Evolutionary conservation across 2,113 vertebrate genomes (phyloP).

Genomic region (Prionailurus bengalensis): DNA sequence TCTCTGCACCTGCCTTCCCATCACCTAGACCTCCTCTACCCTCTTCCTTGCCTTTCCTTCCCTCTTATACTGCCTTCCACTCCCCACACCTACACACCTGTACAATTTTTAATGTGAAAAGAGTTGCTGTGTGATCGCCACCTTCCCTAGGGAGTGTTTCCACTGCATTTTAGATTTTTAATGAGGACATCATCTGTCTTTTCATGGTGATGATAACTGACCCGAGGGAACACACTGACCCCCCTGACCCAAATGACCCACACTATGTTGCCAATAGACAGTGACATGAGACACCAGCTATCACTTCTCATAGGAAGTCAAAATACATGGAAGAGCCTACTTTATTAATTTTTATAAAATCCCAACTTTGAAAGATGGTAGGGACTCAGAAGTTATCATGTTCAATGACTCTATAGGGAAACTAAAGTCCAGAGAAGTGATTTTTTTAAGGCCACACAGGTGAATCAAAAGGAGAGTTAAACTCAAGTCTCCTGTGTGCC

Average conservation of each 20-base stretch:
- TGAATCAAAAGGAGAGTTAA: background rate
- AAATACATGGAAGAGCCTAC: background rate
- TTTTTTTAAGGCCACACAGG: background rate
- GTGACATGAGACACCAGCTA: background rate
- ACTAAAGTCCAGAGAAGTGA: background rate
- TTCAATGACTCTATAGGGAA: background rate
- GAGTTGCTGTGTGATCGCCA: background rate
- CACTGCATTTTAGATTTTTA: slow-evolving; percentile 10
- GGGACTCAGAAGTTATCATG: background rate
- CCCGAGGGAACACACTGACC: background rate
- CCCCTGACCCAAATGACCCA: background rate
- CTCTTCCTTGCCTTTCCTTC: background rate
- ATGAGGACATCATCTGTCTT: slow-evolving; percentile 2
- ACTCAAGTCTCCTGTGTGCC: background rate
- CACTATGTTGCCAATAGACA: background rate
- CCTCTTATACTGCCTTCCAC: background rate
- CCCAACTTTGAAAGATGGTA: slow-evolving; percentile 15
- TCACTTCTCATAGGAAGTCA: background rate
- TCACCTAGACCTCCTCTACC: background rate
- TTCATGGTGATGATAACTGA: background rate
- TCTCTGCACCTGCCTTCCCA: background rate
- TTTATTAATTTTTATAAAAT: background rate
- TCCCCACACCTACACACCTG: background rate
- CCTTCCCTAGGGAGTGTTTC: background rate
- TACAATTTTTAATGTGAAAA: background rate